phyloP scores from a whole-genome alignment of 2,113 vertebrate species.

The Sceloporus undulatus region DNA sequence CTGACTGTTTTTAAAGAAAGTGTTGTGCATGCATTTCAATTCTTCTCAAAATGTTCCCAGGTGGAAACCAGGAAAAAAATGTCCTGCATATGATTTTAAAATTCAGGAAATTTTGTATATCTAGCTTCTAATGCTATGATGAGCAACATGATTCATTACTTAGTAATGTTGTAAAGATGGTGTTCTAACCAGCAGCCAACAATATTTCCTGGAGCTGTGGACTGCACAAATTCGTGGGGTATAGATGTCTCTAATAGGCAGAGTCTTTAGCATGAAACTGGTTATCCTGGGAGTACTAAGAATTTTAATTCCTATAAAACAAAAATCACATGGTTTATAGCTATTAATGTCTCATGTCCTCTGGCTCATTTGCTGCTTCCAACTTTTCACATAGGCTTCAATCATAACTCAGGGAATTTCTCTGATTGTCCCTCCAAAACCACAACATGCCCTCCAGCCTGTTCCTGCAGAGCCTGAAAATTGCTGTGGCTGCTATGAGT shows the following conservation, averaged over 20 bases:
- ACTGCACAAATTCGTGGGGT: background rate
- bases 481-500: background rate
- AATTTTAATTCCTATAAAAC: conserved; percentile 1
- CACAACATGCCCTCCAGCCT: background rate
- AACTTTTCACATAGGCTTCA: background rate
- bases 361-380: background rate
- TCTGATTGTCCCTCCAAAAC: background rate
- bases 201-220: background rate
- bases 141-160: background rate
- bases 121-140: background rate
- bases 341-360: conserved; percentile 6
- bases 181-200: background rate
- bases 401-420: background rate
- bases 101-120: background rate
- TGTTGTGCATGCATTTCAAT: background rate
- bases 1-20: too few relatives aligned
- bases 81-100: background rate
- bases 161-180: background rate
- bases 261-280: background rate
- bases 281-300: background rate
- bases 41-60: background rate
- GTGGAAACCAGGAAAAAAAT: background rate
- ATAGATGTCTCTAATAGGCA: background rate
- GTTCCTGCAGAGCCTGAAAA: conserved; percentile 12
- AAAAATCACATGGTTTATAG: conserved; percentile 14